phyloP scores from a whole-genome alignment of 2,888 invertebrate genomes.

The Rhimphoctona megacephalus region DNA sequence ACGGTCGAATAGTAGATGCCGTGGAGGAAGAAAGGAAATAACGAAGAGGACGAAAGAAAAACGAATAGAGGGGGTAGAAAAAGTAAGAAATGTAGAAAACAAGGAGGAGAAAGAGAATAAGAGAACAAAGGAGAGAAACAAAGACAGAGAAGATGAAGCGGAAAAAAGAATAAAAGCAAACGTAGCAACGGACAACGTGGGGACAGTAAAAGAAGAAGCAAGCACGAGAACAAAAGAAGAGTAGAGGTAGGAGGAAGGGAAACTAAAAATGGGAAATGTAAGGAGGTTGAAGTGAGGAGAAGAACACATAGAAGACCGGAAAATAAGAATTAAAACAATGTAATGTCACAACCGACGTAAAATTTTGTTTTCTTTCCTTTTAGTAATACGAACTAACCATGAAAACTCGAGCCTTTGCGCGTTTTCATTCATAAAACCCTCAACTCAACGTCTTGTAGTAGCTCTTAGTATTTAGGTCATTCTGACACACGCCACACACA shows the following conservation, averaged over 20 bases:
- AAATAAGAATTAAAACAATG: constrained; percentile 12
- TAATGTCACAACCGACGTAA: too few relatives aligned
- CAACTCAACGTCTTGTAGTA: too few relatives aligned
- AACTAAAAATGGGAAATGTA: constrained; percentile 3
- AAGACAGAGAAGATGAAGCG: too few relatives aligned
- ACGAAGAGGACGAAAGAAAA: not conserved
- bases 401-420: too few relatives aligned
- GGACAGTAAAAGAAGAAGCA: constrained; percentile 3
- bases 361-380: too few relatives aligned
- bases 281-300: constrained; percentile 2
- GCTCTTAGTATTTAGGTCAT: too few relatives aligned
- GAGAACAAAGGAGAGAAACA: not conserved
- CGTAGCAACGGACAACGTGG: not conserved
- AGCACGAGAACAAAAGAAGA: constrained; percentile 5
- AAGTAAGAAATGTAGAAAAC: constrained; percentile 9
- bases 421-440: too few relatives aligned
- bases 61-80: not conserved
- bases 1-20: not conserved
- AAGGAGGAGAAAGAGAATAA: constrained; percentile 2
- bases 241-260: not conserved
- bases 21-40: not conserved
- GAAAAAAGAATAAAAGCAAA: not conserved
- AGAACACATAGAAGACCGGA: not conserved
- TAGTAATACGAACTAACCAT: too few relatives aligned
- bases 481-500: too few relatives aligned